Conservation (phyloP, 2,888 invertebrate species). For the Halictus quadricinctus region DNA sequence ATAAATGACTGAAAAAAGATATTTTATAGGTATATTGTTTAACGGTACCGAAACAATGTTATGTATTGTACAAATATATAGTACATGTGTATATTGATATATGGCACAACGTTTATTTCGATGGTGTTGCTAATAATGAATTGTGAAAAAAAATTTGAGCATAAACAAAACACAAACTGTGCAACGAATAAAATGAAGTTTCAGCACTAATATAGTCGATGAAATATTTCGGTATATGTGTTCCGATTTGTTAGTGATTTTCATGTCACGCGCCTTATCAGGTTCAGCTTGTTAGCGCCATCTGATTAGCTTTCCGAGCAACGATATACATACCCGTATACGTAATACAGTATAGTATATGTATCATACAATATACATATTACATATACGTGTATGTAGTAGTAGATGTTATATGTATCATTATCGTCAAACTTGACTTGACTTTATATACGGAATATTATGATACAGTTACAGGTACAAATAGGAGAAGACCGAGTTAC, state of each 20-base stretch:
- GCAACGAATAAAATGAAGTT: not conserved
- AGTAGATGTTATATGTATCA: not conserved
- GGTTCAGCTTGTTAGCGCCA: not conserved
- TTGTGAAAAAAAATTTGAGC: not conserved
- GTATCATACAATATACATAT: not conserved
- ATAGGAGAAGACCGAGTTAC: not conserved
- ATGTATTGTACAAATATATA: not conserved
- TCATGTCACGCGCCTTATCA: not conserved
- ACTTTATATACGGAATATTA: slow-evolving; percentile 1
- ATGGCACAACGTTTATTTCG: not conserved
- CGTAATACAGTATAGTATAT: not conserved
- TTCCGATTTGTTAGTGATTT: not conserved
- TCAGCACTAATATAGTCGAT: not conserved
- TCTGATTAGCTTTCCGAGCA: not conserved
- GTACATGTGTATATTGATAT: not conserved
- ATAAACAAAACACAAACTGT: too few relatives aligned
- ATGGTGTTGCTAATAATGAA: not conserved
- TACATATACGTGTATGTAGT: not conserved
- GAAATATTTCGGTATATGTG: not conserved
- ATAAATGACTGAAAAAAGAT: not conserved
- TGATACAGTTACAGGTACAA: not conserved
- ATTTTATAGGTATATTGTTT: not conserved
- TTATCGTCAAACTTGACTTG: not conserved
- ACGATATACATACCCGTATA: not conserved
- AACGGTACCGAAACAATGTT: not conserved